Evolutionary conservation across 2,113 vertebrate species (phyloP).

Genomic region (Proteles cristata): DNA sequence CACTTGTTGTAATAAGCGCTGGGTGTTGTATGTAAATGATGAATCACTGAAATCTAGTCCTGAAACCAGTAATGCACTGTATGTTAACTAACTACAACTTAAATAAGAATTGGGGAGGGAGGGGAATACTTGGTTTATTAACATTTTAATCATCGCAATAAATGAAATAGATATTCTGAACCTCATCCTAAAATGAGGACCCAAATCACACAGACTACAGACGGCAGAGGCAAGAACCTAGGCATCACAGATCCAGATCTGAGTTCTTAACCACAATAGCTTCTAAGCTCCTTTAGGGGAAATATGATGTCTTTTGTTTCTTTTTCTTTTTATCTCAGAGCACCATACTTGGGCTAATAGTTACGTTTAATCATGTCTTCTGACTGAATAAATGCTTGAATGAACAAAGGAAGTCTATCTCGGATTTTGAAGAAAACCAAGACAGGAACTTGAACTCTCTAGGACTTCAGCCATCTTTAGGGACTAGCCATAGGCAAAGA

Average conservation of each 20-base stretch:
- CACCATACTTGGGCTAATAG: not conserved
- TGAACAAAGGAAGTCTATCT: slow-evolving; percentile 1
- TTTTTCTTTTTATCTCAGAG: not conserved
- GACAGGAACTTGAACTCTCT: not conserved
- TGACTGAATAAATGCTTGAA: slow-evolving; percentile 25
- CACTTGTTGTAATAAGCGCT: too few species aligned
- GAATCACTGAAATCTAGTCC: too few species aligned
- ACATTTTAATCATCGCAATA: not conserved
- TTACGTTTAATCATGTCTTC: not conserved
- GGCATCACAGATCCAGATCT: not conserved
- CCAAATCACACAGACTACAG: not conserved
- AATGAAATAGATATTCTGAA: not conserved
- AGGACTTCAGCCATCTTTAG: not conserved
- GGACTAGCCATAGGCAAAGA: not conserved
- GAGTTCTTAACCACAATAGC: not conserved
- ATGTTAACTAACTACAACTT: too few species aligned
- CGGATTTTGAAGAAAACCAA: slow-evolving; percentile 1
- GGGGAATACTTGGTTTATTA: not conserved
- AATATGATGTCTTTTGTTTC: not conserved
- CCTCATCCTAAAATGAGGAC: not conserved
- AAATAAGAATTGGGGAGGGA: too few species aligned
- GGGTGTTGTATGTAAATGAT: too few species aligned
- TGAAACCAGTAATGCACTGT: too few species aligned
- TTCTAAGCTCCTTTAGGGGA: not conserved
- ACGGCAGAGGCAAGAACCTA: not conserved